These are phyloP conservation scores for Melanaphis sacchari DNA, from an alignment of 1,140 invertebrate species.

Conservation along the genomic window DNA sequence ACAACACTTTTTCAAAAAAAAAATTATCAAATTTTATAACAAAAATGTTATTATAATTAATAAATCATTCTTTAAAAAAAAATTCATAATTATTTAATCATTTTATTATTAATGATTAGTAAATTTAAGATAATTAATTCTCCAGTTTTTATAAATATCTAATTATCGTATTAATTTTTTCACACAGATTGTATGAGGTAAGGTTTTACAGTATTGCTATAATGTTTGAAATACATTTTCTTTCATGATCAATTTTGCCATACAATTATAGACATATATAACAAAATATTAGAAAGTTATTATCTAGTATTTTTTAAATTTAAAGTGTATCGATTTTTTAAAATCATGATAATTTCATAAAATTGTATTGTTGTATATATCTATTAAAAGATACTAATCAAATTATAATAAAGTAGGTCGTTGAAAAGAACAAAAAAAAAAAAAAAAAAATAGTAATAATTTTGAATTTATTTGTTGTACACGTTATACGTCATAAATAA, in stretches of 20 bases:
- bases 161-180: background rate
- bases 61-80: no score
- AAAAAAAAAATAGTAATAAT: background rate
- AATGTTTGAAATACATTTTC: background rate
- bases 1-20: no score
- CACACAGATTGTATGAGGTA: background rate
- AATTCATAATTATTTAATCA: background rate
- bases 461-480: background rate
- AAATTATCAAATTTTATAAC: no score
- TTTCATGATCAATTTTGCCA: background rate
- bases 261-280: background rate
- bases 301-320: no score
- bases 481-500: background rate
- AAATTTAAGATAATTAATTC: background rate
- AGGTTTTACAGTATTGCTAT: background rate
- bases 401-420: background rate
- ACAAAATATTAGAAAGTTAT: no score
- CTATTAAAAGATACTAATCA: background rate
- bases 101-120: background rate
- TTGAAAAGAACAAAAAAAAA: background rate
- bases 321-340: background rate
- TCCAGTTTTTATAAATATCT: background rate
- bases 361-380: background rate
- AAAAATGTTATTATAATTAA: no score
- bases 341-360: background rate